Evolutionary conservation across 2,888 invertebrate species (phyloP), one percentile per base, ranked within the genome.

Genomic region (Drosophila planitibia): DNA sequence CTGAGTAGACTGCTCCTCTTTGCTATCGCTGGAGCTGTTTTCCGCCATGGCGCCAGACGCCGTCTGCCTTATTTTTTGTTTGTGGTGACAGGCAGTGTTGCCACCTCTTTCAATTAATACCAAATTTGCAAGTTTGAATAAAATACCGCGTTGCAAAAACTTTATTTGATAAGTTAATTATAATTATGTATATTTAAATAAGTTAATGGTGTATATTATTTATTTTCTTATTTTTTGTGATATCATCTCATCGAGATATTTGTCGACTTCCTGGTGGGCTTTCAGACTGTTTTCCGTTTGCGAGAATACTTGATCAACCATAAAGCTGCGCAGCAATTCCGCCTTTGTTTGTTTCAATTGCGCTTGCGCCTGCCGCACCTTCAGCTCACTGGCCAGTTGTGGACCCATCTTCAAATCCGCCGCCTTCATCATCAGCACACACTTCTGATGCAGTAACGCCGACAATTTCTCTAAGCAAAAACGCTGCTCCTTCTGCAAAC

Each of bases 391-490:
- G 3, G 69, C 82, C 44, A 91, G 60, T 66, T 91, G 88, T 0
- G 92, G 90, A 0, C 93, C 92, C 81, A 90, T 76, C 76, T 93
- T 93, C 0, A 92, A 47, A 16, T 93, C 93, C 0, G 91, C 90
- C 4, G 83, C 85, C 9, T 77, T 75, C 55, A 91, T 90, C n/a
- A 93, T 80, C 14, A 90, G 79, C 22, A 68, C 74, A 58, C 92
- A 92, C 67, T 93, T 93, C 2, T 87, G 84, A 32, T 79, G 86
- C 12, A 79, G 82, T 25, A 88, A 53, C 28, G 83, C 73, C 1
- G 84, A 72, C 9, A 93, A 63, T 62, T 89, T 82, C 16, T 85
- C 62, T 12, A 91, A 73, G 16, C 90, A 77, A 0, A 39, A 62
- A 1, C 90, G 83, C 30, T 92, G 85, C 39, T 92, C 89, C n/a